phyloP scores from a whole-genome alignment of 2,113 vertebrate genomes.

The Gracilinanus agilis region DNA sequence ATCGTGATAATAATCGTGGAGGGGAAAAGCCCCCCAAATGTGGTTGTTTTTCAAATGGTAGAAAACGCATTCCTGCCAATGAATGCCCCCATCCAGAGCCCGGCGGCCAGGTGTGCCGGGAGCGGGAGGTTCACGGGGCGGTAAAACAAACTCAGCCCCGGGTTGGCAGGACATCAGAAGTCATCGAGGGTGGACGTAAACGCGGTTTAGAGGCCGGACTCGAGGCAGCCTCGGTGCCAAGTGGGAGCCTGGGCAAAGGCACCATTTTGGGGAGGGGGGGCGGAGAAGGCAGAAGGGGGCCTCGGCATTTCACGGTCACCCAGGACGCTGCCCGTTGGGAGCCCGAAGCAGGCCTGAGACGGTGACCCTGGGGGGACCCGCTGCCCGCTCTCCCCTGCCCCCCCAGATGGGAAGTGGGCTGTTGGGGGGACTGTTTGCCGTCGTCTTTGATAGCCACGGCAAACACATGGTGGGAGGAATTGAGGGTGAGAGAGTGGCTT shows the following conservation, averaged over 20 bases:
- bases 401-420: neutral
- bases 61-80: neutral
- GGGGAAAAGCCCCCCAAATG: neutral
- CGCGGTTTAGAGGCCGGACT: neutral
- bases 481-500: neutral
- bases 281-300: neutral
- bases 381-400: neutral
- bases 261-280: neutral
- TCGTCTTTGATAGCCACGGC: neutral
- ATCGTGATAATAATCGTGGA: neutral
- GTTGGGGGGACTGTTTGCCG: neutral
- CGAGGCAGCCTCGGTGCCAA: neutral
- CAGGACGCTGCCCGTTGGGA: neutral
- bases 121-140: neutral
- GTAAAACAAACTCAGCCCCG: neutral
- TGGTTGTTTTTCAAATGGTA: neutral
- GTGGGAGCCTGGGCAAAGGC: neutral
- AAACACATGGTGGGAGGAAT: neutral
- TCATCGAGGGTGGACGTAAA: neutral
- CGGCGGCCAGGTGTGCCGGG: neutral
- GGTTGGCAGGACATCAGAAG: neutral
- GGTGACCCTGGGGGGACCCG: neutral
- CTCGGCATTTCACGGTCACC: neutral
- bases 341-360: neutral
- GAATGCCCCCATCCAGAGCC: neutral